These are phyloP conservation scores for Crocallis elinguaria DNA, from an alignment of 2,888 invertebrate species.

Conservation along the genomic window DNA sequence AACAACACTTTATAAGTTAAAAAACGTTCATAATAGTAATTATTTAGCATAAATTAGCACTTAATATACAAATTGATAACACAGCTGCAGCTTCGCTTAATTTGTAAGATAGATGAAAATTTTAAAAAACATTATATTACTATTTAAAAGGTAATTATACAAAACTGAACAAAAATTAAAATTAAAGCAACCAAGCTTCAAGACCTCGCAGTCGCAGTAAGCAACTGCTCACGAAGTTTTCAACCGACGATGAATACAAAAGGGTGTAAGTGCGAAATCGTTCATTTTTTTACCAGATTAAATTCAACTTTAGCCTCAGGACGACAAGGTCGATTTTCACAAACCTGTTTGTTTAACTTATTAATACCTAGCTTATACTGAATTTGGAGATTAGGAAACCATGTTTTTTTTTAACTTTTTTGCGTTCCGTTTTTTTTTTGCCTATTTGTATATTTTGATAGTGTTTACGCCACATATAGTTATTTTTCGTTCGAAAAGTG, in stretches of 20 bases:
- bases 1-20: too few relatives aligned
- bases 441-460: constrained; percentile 46
- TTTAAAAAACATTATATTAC: too few relatives aligned
- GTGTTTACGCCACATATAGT: constrained; percentile 14
- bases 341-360: constrained; percentile 62
- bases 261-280: constrained; percentile 58
- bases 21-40: too few relatives aligned
- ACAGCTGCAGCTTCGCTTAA: too few relatives aligned
- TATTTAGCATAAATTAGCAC: too few relatives aligned
- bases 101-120: too few relatives aligned
- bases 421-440: constrained; percentile 50
- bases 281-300: constrained; percentile 31
- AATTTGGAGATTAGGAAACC: constrained; percentile 80
- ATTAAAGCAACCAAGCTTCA: constrained; percentile 58
- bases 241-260: constrained; percentile 52
- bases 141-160: too few relatives aligned
- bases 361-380: constrained; percentile 75
- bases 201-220: constrained; percentile 45
- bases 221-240: constrained; percentile 74
- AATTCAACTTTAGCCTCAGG: constrained; percentile 35
- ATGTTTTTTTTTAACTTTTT: constrained; percentile 55
- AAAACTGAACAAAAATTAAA: neutral
- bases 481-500: neutral
- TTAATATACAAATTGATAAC: too few relatives aligned
- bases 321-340: constrained; percentile 37